Evolutionary conservation across 2,797 vertebrate genomes (phyloP).

Genomic region (Cossypha heuglini): DNA sequence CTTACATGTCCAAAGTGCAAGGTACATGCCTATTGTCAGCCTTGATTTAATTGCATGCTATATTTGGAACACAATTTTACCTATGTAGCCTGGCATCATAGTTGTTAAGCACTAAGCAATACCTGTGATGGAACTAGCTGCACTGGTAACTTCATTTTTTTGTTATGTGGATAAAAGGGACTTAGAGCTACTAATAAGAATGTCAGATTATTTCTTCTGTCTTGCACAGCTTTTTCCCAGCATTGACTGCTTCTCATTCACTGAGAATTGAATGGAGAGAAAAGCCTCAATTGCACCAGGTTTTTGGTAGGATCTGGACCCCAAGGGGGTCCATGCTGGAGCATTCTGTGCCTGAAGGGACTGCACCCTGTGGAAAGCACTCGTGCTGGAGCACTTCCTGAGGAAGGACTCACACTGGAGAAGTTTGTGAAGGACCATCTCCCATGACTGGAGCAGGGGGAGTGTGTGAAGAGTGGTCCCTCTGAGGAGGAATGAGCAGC

Average conservation of each 20-base stretch:
- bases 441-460: rapidly evolving
- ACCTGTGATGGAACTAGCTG: background rate
- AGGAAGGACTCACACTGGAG: background rate
- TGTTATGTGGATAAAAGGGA: background rate
- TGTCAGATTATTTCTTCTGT: background rate
- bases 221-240: background rate
- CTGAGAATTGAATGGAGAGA: background rate
- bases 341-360: background rate
- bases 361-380: background rate
- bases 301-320: background rate
- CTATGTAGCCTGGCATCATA: background rate
- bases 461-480: rapidly evolving
- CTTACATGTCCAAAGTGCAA: background rate
- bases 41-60: background rate
- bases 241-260: background rate
- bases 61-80: background rate
- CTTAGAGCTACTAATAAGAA: background rate
- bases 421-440: background rate
- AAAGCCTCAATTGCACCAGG: rapidly evolving
- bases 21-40: background rate
- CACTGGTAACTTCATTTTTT: rapidly evolving
- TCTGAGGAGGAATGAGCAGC: background rate
- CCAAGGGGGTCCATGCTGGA: background rate
- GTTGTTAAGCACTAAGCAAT: background rate
- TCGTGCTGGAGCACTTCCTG: rapidly evolving